Base-by-base conservation (phyloP, 2,888 invertebrate genomes). In the Tolmerus cingulatus region DNA sequence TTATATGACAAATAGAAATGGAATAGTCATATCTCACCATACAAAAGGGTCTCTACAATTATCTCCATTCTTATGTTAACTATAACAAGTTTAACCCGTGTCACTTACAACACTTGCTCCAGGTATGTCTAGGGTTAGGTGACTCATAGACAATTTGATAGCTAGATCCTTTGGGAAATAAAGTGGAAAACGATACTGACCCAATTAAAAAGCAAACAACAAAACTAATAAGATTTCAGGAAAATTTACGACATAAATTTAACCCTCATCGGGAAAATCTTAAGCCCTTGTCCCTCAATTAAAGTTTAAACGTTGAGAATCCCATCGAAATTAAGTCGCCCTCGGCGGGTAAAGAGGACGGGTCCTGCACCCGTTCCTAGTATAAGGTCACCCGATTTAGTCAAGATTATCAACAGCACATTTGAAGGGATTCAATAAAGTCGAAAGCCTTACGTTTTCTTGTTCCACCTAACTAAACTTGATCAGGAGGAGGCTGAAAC, bases 401-500 rank as follows among this genome's bases (percentile, higher is more conserved):
- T 27, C 66, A 27, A 66, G 66, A 66, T 66, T 66, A 27, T 66
- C 66, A 66, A 66, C 66, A 66, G 66, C 27, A 66, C 66, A 66
- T 51, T 23, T 27, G 66, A 66, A 66, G 66, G 66, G 66, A 66
- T 66, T 66, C 66, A 66, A 66, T 66, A 66, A 66, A 66, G 66
- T 2, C 51, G n/a, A 46, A 55, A 66, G 9, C 66, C 66, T 66
- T 66, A 66, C 12, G 66, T 66, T 66, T 66, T 66, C 66, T 66
- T 66, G 4, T 66, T 66, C 66, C 66, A 66, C 66, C 66, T 66
- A 66, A 66, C 66, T 66, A 66, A 66, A 79, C 27, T 51, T 51
- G 79, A 79, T 79, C 79, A 79, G 51, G 55, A 84, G 66, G 43
- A 46, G 43, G 37, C 95, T 87, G 97, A 96, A 89, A 96, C 66